Evolutionary conservation across 2,113 vertebrate genomes (phyloP), one percentile per base, ranked within the genome.

Genomic region (Melanostigma gelatinosum): DNA sequence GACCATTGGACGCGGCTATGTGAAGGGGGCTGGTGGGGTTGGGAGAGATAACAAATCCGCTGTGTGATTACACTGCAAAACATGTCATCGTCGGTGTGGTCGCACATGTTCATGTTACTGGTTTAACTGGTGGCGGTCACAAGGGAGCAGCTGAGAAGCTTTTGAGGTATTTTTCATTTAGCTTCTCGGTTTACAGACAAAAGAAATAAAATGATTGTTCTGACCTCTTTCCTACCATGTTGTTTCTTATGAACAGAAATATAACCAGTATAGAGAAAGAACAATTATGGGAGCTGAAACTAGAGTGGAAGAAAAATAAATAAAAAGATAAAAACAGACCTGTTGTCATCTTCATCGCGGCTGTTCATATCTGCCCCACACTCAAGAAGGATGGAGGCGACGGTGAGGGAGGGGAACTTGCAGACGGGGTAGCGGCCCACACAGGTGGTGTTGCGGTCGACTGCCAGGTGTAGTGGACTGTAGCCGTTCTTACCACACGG

Each of bases 371-470:
- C 95, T 22, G 97, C 98, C 66, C 98, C 98, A 75, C 98, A 99
- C 94, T 99, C 98, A 36, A 99, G 94, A 66, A 99, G 94, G 66
- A 99, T 96, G 24, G 98, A 96, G 40, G 98, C 95, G 62, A 99
- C 98, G 58, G 97, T 98, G 76, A 98, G 92, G 80, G 98, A 99
- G 32, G 98, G 98, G 88, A 99, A 99, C 93, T 97, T 98, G 93
- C 98, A 99, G 85, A 99, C 97, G 2, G 98, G 98, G 83, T 99
- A 99, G 70, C 97, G 97, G 63, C 98, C 98, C 0, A 99, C 98
- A 62, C 97, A 99, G 0, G 97, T 99, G 64, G 98, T 99, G 93
- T 97, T 98, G 40, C 95, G 96, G 93, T 99, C 98, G 69, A 99
- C 97, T 8, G 98, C 97, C 92, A 99, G 95, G 89, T 99, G 98